Evolutionary conservation across 2,888 invertebrate species (phyloP).

Genomic region (Spodoptera littoralis): DNA sequence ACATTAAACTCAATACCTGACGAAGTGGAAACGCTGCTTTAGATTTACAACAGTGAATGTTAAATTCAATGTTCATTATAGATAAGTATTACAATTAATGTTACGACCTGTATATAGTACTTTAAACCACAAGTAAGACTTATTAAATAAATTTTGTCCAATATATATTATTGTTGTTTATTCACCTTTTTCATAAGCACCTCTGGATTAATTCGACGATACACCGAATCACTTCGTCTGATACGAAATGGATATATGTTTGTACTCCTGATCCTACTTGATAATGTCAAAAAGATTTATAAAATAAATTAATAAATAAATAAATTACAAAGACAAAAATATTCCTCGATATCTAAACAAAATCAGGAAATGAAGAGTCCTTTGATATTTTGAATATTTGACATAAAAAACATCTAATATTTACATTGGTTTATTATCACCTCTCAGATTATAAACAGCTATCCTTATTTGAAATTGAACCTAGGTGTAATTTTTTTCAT

Average conservation of each 20-base stretch:
- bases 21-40: constrained; percentile 27
- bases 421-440: too few species aligned
- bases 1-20: constrained; percentile 20
- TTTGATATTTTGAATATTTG: too few species aligned
- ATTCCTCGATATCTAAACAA: too few species aligned
- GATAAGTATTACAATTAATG: constrained; percentile 50
- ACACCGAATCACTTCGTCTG: neutral
- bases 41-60: constrained; percentile 33
- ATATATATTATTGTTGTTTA: constrained; percentile 28
- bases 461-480: too few species aligned
- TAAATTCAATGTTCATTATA: constrained; percentile 42
- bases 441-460: too few species aligned
- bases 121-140: constrained; percentile 57
- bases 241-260: neutral
- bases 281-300: too few species aligned
- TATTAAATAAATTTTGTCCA: constrained; percentile 60
- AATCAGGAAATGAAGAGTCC: too few species aligned
- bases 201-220: neutral
- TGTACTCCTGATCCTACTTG: too few species aligned
- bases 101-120: constrained; percentile 56
- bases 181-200: neutral
- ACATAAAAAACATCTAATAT: too few species aligned
- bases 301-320: too few species aligned
- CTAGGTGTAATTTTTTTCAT: too few species aligned
- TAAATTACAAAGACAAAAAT: too few species aligned